Evolutionary conservation across 2,888 invertebrate species (phyloP), one percentile per base, ranked within the genome.

Genomic region (Oscheius onirici): DNA sequence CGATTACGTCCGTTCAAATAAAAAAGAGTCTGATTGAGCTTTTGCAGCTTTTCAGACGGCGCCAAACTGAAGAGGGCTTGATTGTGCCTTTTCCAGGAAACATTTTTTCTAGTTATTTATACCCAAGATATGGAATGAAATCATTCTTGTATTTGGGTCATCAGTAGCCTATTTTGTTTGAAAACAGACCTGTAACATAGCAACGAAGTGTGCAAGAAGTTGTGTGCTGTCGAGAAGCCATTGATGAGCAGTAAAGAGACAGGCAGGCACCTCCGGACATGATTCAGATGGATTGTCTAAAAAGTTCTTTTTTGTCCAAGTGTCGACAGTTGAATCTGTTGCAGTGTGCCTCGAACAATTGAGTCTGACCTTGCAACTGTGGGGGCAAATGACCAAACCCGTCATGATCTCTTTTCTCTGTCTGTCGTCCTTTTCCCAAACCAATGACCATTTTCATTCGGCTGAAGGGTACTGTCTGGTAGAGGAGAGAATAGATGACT

Each of bases 231-330:
- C 84, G 81, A 88, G 86, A 74, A 89, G 88, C 90, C 90, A 90
- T 77, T 88, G 88, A 80, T 90, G 89, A 86, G 89, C 88, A 69
- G 90, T 85, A 80, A 89, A 89, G 70, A 90, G 83, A n/a, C 88
- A 87, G 34, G 86, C 83, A 1, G 89, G 89, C 69, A 88, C 24
- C 6, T 65, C 60, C 15, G 51, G 61, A 65, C 72, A 24, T 54
- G 51, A 24, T 75, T 66, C 66, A n/a, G 44, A 17, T 2, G 40
- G n/a, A 22, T 54, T 41, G 13, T 66, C 66, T 66, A 22, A 54
- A 66, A 28, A 15, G 2, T 3, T 17, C 6, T 8, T 55, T 26
- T 55, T 55, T 55, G 22, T 24, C 24, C 43, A 41, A 11, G 20
- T 40, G 41, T 58, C 15, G 41, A 55, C 55, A 55, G 26, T n/a